Percentiles rank a stretch among this genome's conserved stretches.
Conservation (phyloP, 2,113 vertebrate species). For the Microcebus jonahi region DNA sequence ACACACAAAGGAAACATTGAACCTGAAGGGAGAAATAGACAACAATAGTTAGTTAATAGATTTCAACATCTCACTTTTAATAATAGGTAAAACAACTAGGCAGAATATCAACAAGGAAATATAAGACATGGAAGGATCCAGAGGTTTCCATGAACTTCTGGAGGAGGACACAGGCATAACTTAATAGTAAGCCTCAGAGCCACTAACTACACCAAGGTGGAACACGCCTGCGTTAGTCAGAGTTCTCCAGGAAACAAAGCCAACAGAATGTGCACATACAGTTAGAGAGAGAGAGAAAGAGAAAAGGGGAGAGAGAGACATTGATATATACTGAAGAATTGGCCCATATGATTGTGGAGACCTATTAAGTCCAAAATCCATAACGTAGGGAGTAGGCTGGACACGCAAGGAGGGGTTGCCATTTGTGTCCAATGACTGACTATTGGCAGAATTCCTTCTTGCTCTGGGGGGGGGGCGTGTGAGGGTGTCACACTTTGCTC, state of each 20-base stretch:
- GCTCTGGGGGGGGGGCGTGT: too few relatives aligned
- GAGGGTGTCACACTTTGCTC: not conserved
- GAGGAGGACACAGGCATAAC: not conserved
- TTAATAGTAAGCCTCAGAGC: not conserved
- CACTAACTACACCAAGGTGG: not conserved
- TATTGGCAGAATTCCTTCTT: not conserved
- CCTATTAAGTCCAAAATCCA: not conserved
- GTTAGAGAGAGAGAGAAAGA: too few relatives aligned
- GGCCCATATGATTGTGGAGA: too few relatives aligned
- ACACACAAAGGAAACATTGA: not conserved
- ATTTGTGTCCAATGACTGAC: not conserved
- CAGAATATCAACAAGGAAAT: not conserved
- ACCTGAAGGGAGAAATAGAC: not conserved
- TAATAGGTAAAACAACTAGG: not conserved
- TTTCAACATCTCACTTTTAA: not conserved
- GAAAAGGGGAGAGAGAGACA: not conserved
- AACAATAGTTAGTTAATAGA: not conserved
- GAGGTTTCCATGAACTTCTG: not conserved
- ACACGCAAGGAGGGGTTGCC: not conserved
- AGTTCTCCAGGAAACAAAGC: not conserved
- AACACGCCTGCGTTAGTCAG: not conserved
- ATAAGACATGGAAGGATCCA: not conserved
- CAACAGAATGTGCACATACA: not conserved
- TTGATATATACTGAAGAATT: not conserved
- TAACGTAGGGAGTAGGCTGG: not conserved